These are phyloP conservation scores for Lymantria dispar DNA, from an alignment of 2,888 invertebrate genomes.

Conservation along the genomic window DNA sequence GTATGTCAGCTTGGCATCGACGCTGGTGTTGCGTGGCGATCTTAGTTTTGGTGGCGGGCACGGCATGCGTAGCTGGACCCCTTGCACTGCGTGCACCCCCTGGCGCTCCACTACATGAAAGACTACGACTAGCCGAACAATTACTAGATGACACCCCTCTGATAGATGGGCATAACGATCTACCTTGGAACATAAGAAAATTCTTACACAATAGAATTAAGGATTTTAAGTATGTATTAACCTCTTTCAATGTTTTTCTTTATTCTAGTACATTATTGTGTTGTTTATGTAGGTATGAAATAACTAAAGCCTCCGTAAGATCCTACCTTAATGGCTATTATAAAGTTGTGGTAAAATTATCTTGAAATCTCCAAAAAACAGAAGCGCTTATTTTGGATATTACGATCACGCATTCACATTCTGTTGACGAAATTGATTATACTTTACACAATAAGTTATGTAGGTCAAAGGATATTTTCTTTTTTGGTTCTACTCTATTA, in stretches of 20 bases:
- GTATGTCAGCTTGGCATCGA: conserved; percentile 77
- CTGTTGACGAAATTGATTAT: background rate
- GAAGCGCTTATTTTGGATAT: background rate
- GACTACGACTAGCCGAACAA: conserved; percentile 87
- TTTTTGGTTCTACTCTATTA: no score
- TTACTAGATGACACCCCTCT: conserved; percentile 90
- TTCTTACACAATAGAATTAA: conserved; percentile 94
- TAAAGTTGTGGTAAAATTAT: background rate
- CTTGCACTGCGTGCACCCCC: conserved; percentile 89
- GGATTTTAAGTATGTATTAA: conserved; percentile 85
- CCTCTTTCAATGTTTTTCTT: background rate
- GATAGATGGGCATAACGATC: conserved; percentile 94
- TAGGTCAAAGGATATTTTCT: no score
- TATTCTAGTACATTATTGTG: background rate
- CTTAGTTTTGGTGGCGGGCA: conserved; percentile 88
- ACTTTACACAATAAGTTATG: no score
- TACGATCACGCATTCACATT: background rate
- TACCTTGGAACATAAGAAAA: conserved; percentile 95
- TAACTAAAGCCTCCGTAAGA: background rate
- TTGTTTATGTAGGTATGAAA: background rate
- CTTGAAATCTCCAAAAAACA: background rate
- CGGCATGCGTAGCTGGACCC: conserved; percentile 91
- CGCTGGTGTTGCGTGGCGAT: conserved; percentile 91
- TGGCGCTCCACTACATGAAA: conserved; percentile 89
- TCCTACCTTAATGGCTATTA: background rate